These are phyloP conservation scores for Drosophila pseudotakahashii DNA, from an alignment of 2,888 invertebrate genomes.

Conservation along the genomic window DNA sequence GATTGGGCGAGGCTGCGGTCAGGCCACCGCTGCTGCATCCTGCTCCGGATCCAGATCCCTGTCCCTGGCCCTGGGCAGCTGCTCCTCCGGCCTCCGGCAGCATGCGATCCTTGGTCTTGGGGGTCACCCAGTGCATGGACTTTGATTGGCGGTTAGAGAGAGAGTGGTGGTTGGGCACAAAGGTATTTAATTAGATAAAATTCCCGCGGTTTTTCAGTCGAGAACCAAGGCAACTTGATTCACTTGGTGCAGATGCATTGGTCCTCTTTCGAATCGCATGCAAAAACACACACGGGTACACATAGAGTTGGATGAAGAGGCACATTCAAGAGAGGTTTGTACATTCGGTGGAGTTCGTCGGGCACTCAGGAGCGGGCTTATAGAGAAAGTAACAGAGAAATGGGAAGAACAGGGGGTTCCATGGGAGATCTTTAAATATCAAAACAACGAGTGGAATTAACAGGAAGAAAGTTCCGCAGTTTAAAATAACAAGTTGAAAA, in stretches of 20 bases:
- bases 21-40: conserved; percentile 85
- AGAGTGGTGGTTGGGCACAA: conserved; percentile 4
- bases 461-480: no score
- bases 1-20: conserved; percentile 85
- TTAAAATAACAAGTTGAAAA: no score
- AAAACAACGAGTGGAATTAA: not conserved
- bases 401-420: not conserved
- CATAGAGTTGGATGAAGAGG: conserved; percentile 70
- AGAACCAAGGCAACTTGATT: conserved; percentile 47
- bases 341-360: conserved; percentile 25
- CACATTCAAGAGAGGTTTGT: conserved; percentile 50
- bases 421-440: not conserved
- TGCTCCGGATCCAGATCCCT: conserved; percentile 65
- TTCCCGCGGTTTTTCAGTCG: conserved; percentile 4
- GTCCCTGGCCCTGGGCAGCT: conserved; percentile 48
- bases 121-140: conserved; percentile 97
- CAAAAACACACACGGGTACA: conserved; percentile 49
- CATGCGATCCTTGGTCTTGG: conserved; percentile 96
- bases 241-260: conserved; percentile 40
- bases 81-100: conserved; percentile 86
- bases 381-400: conserved; percentile 45
- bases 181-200: conserved; percentile 23
- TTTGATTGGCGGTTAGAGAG: conserved; percentile 81
- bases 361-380: conserved; percentile 45
- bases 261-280: conserved; percentile 33